Evolutionary conservation across 2,113 vertebrate genomes (phyloP).

Genomic region (Turnix velox): DNA sequence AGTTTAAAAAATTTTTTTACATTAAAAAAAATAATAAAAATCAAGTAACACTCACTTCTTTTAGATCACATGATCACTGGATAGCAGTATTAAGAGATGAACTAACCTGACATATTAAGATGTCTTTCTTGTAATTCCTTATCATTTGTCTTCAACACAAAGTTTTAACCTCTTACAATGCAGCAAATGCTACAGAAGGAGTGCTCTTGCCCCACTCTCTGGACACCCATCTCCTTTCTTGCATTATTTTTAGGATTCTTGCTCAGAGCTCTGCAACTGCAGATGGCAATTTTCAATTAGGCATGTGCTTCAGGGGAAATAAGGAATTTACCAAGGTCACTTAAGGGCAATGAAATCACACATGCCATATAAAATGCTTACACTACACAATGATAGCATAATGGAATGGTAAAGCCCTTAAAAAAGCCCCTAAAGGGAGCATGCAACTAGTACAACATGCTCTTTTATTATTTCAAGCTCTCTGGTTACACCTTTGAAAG

Average conservation of each 20-base stretch:
- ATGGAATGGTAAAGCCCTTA: constrained; percentile 58
- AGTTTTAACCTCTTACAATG: neutral
- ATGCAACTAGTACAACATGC: constrained; percentile 38
- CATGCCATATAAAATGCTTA: constrained; percentile 53
- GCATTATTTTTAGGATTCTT: neutral
- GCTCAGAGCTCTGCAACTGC: constrained; percentile 8
- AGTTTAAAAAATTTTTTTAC: neutral
- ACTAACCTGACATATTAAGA: neutral
- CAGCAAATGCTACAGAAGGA: neutral
- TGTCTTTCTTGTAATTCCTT: neutral
- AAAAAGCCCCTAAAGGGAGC: constrained; percentile 39
- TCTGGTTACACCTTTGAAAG: constrained; percentile 60
- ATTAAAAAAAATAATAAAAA: neutral
- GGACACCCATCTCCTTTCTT: neutral
- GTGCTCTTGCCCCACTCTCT: neutral
- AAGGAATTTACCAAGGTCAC: constrained; percentile 67
- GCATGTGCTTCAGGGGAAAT: constrained; percentile 62
- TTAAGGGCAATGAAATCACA: constrained; percentile 68
- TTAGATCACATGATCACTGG: neutral
- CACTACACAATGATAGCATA: constrained; percentile 55
- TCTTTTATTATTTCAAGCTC: constrained; percentile 63
- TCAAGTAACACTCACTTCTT: neutral
- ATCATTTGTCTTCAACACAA: neutral
- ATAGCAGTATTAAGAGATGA: neutral
- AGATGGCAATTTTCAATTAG: constrained; percentile 62